A percentile compares a stretch with the other conserved stretches of the same genome.
phyloP scores from a whole-genome alignment of 2,888 invertebrate species.

The Tenthredo notha region DNA sequence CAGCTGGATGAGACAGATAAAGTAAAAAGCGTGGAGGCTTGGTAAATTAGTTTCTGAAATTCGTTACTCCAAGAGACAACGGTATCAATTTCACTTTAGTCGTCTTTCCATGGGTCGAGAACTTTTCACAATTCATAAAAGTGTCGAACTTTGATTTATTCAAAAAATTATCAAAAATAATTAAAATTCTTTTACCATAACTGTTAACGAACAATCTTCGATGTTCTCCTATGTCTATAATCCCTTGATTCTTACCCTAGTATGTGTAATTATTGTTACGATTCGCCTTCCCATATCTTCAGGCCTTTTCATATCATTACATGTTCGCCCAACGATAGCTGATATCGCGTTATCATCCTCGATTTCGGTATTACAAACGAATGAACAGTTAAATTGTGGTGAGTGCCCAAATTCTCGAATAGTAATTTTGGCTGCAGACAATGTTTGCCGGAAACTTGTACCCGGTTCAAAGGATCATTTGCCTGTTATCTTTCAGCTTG shows the following conservation, averaged over 20 bases:
- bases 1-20: neutral
- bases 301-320: neutral
- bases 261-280: neutral
- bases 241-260: neutral
- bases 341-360: conserved; percentile 5
- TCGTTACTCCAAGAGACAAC: neutral
- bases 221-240: neutral
- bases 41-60: conserved; percentile 35
- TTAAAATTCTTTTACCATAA: neutral
- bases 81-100: conserved; percentile 5
- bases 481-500: conserved; percentile 1
- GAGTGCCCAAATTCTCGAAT: conserved; percentile 9
- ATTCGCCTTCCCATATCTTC: neutral
- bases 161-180: neutral
- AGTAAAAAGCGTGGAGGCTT: conserved; percentile 2
- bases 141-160: conserved; percentile 8
- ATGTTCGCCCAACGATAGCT: neutral
- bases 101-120: neutral
- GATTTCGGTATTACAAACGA: neutral
- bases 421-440: neutral
- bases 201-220: neutral
- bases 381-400: neutral
- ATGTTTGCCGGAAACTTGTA: conserved; percentile 12
- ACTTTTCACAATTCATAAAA: conserved; percentile 25
- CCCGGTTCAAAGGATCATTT: conserved; percentile 30